Percentiles rank a stretch among this genome's conserved stretches.
phyloP scores from a whole-genome alignment of 1,140 invertebrate genomes.

The Cecropterus lyciades region DNA sequence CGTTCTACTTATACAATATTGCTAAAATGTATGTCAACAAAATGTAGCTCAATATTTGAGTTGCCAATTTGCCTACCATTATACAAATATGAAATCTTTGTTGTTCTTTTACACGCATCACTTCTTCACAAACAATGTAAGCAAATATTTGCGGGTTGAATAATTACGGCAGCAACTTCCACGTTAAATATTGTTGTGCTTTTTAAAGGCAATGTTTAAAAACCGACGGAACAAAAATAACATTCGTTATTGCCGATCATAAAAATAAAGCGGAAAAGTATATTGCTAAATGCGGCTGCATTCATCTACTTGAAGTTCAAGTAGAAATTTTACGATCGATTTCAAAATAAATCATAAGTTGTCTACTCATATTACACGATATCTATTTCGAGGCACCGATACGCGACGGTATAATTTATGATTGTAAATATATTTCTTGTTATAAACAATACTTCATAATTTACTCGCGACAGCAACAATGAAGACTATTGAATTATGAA shows the following conservation, averaged over 20 bases:
- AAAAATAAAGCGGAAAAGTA: conserved; percentile 62
- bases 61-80: neutral
- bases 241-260: conserved; percentile 46
- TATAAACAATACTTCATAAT: too few relatives aligned
- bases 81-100: neutral
- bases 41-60: conserved; percentile 2
- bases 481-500: too few relatives aligned
- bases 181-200: conserved; percentile 31
- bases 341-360: conserved; percentile 46
- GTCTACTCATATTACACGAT: conserved; percentile 4
- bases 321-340: conserved; percentile 54
- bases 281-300: conserved; percentile 52
- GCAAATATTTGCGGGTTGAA: conserved; percentile 13
- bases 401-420: too few relatives aligned
- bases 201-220: too few relatives aligned
- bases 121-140: conserved; percentile 23
- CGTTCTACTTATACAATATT: neutral
- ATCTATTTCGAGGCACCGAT: too few relatives aligned
- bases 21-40: conserved; percentile 11
- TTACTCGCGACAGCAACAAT: too few relatives aligned
- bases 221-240: conserved; percentile 46
- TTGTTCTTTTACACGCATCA: conserved; percentile 2
- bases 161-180: neutral
- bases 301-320: conserved; percentile 43
- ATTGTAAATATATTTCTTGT: too few relatives aligned